phyloP scores from a whole-genome alignment of 2,888 invertebrate species.

The Leptura quadrifasciata region DNA sequence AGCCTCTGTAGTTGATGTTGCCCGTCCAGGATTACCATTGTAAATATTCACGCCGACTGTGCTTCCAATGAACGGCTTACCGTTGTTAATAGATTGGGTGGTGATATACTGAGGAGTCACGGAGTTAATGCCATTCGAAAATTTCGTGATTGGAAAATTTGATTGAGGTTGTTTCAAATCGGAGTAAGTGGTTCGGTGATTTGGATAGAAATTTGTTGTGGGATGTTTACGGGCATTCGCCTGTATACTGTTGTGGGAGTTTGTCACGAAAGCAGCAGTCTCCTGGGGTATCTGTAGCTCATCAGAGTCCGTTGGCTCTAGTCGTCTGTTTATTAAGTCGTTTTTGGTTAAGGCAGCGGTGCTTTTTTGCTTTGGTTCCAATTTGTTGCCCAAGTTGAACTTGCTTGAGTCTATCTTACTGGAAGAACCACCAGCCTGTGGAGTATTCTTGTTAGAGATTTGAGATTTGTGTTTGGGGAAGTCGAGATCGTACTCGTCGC shows the following conservation, averaged over 20 bases:
- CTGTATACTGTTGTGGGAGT: conserved; percentile 64
- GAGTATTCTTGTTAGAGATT: background rate
- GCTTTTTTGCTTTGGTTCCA: background rate
- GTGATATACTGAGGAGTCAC: conserved; percentile 69
- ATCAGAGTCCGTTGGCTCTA: conserved; percentile 55
- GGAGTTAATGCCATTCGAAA: conserved; percentile 61
- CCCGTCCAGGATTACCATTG: background rate
- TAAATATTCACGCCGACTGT: conserved; percentile 60
- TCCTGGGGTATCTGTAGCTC: conserved; percentile 85
- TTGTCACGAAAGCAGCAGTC: conserved; percentile 84
- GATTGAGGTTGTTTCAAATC: conserved; percentile 68
- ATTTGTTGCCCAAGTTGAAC: background rate
- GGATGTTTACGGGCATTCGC: conserved; percentile 55
- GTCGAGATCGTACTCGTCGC: conserved; percentile 56
- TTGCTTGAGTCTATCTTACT: background rate
- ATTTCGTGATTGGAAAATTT: conserved; percentile 53
- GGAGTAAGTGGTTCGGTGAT: conserved; percentile 70
- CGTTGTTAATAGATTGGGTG: conserved; percentile 69
- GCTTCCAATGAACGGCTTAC: conserved; percentile 69
- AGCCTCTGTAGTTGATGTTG: background rate
- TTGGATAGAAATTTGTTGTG: conserved; percentile 66
- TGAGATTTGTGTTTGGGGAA: conserved; percentile 53
- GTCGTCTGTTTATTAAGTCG: conserved; percentile 42
- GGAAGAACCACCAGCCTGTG: background rate
- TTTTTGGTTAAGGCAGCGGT: conserved; percentile 33